These are phyloP conservation scores for Hymenochirus boettgeri DNA, from an alignment of 2,113 vertebrate species.

Conservation along the genomic window DNA sequence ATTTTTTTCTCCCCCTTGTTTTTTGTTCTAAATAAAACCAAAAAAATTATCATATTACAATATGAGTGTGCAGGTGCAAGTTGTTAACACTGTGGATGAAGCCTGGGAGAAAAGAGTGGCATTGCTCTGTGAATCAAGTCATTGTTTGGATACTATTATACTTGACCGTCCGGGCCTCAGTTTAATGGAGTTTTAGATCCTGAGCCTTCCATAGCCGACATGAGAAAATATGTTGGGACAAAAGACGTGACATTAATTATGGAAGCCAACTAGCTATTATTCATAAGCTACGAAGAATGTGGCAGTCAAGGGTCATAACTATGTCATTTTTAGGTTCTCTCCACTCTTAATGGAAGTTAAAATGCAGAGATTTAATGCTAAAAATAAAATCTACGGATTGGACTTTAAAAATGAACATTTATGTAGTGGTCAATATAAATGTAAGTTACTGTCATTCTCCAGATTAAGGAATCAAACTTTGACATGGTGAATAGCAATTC, in stretches of 20 bases:
- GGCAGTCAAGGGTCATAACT: constrained; percentile 37
- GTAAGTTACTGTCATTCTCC: too few relatives aligned
- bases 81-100: constrained; percentile 44
- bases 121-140: background rate
- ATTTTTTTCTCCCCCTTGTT: constrained; percentile 20
- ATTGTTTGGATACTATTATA: constrained; percentile 5
- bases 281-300: constrained; percentile 32
- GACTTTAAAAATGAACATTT: too few relatives aligned
- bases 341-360: constrained; percentile 26
- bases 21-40: constrained; percentile 32
- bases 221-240: constrained; percentile 32
- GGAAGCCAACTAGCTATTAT: constrained; percentile 37
- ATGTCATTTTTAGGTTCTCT: constrained; percentile 1
- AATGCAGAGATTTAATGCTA: constrained; percentile 7
- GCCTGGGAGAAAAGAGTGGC: background rate
- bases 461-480: too few relatives aligned
- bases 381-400: too few relatives aligned
- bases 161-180: constrained; percentile 25
- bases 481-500: too few relatives aligned
- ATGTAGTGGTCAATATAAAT: too few relatives aligned
- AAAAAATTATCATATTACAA: constrained; percentile 36
- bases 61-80: constrained; percentile 49
- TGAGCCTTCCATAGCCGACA: constrained; percentile 15
- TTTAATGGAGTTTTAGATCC: constrained; percentile 37
- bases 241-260: constrained; percentile 44